Evolutionary conservation across 1,140 invertebrate genomes (phyloP), one percentile per base, ranked within the genome.

Genomic region (Brachionus koreanus): DNA sequence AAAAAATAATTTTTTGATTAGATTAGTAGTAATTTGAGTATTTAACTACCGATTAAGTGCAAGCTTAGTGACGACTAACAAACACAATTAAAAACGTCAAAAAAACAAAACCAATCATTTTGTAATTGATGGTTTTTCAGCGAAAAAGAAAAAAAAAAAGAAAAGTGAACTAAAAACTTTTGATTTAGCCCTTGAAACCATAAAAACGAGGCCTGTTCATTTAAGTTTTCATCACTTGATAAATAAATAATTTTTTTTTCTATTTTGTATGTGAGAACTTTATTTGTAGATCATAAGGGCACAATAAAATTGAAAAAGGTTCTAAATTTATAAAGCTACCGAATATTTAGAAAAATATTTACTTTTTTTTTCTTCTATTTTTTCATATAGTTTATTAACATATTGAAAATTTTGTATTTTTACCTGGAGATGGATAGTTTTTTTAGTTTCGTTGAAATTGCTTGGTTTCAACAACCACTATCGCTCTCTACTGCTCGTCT

Each of bases 311-410:
- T n/a, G n/a, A 67, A 33, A 33, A 67, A 49, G 43, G 13, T 49
- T n/a, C 19, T 16, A 23, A 57, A 57, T 57, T 57, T 57, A 57
- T 57, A 57, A 57, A 57, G 49, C 65, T 69, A 69, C 65, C 37
- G 65, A 69, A 69, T n/a, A 65, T 65, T 65, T 65, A 33, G 33
- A 65, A 69, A 37, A 69, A 69, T 69, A 69, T 69, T 69, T 69
- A 69, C 65, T 69, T 69, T 69, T 39, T 19, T 29, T 16, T 46
- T 46, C n/a, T n/a, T n/a, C n/a, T n/a, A n/a, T n/a, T n/a, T n/a
- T n/a, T n/a, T n/a, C n/a, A n/a, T 46, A 33, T 33, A 33, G 63
- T 33, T 65, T 65, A 33, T 65, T 65, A 33, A 65, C 33, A 33
- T 65, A 33, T 65, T 65, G 63, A 33, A 65, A 65, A 33, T 65